Evolutionary conservation across 2,113 vertebrate genomes (phyloP), one percentile per base, ranked within the genome.

Genomic region (Neolamprologus tretocephalus): DNA sequence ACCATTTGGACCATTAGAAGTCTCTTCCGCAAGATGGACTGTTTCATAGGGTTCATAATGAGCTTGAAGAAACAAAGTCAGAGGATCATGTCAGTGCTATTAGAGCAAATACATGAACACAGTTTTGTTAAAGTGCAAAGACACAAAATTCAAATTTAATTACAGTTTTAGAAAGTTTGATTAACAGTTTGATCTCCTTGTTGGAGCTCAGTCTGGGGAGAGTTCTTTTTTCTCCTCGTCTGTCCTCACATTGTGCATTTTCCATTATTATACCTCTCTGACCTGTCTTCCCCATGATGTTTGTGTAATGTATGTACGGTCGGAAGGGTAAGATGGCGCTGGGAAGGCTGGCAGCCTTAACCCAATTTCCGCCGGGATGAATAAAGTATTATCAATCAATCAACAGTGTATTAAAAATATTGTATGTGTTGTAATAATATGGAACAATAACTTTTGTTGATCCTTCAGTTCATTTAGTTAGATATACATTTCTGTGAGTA

Each of bases 1-100:
- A 68, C 63, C 63, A 68, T 68, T 14, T 68, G 63, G 19, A 40
- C n/a, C 63, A 68, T 9, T 4, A 21, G 11, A 0, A 14, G 63
- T 68, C 0, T 40, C 3, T 71, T 40, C 35, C 0, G 0, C 8
- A 6, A 8, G 66, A 23, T 16, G 66, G n/a, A 71, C 3, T 14
- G 66, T 71, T 42, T 71, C 35, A 42, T 13, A 71, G 66, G 5
- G 12, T 40, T 71, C 11, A 42, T 21, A 21, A 71, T 71, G 35
- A 71, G n/a, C 63, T 71, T 71, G n/a, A 14, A 71, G 35, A 71
- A 40, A 40, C 35, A 68, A 37, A 21, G 33, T 40, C 3, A 6
- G 11, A 40, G 7, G n/a, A 21, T 71, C 35, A 14, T 13, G 5
- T 21, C 7, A n/a, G n/a, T 40, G 0, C 12, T 40, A 40, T 23